Evolutionary conservation across 2,797 vertebrate species (phyloP), one percentile per base, ranked within the genome.

Genomic region (Esox masquinongy): DNA sequence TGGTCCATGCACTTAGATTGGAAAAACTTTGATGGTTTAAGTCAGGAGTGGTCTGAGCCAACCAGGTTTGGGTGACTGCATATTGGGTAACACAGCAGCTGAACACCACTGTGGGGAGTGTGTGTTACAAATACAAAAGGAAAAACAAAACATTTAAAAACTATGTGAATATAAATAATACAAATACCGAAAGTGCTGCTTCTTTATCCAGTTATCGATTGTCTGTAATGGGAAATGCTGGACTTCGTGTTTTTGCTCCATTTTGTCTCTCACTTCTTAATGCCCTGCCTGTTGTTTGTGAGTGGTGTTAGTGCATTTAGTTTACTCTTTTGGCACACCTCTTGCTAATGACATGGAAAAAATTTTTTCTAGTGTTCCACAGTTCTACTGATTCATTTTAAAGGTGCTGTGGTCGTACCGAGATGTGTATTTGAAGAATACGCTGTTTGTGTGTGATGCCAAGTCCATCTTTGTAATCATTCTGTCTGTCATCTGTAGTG

Each of bases 121-220:
- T 63, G 50, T 22, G 50, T 22, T 15, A 61, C 74, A 49, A 74
- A 77, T 80, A 47, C 66, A 76, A 61, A 79, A 78, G 71, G 31
- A 6, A 78, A 77, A 31, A 50, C 9, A 26, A 26, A 69, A 53
- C n/a, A 70, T 14, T 11, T 47, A 73, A 29, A 59, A 59, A 59
- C 17, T 9, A 59, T 66, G 63, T 69, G 73, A 79, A 81, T 75
- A 73, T 53, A 64, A 53, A 64, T 68, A 43, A 63, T 68, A 88
- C 77, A 87, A 88, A 89, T 88, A 85, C 90, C 89, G 75, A 86
- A 92, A 93, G 91, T 91, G 90, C 91, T 92, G 90, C 90, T 90
- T 90, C 79, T 88, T 90, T 81, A 85, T 87, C 82, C 83, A 87
- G 81, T 83, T 86, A 84, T 88, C 83, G 75, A 76, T 88, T 72